Evolutionary conservation across 1,140 invertebrate species (phyloP).

Genomic region (Drosophila bocqueti): DNA sequence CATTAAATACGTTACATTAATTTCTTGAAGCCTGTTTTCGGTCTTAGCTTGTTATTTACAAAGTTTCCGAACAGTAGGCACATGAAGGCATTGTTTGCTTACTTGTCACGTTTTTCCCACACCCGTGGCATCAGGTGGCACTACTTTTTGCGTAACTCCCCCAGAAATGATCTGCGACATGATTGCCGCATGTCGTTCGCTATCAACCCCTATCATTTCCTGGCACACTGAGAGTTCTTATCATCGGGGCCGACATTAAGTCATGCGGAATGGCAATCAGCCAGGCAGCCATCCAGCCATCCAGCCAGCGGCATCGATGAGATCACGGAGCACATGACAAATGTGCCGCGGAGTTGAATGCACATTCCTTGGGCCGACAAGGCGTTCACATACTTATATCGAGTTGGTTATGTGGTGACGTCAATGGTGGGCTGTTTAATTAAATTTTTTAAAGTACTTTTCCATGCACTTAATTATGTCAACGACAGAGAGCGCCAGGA

Average conservation of each 20-base stretch:
- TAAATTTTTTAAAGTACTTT: conserved; percentile 76
- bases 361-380: conserved; percentile 27
- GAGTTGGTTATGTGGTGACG: conserved; percentile 52
- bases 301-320: conserved; percentile 29
- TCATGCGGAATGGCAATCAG: conserved; percentile 46
- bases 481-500: conserved; percentile 31
- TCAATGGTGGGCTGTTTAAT: conserved; percentile 65
- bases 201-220: conserved; percentile 30
- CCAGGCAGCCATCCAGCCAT: not conserved
- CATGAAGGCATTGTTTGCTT: conserved; percentile 5
- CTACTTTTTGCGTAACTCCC: conserved; percentile 12
- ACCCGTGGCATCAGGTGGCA: not conserved
- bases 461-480: conserved; percentile 78
- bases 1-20: not conserved
- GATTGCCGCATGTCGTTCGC: conserved; percentile 39
- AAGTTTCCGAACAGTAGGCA: conserved; percentile 8
- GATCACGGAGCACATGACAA: conserved; percentile 45
- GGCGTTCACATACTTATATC: conserved; percentile 19
- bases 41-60: not conserved
- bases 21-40: not conserved
- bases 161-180: conserved; percentile 32
- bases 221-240: conserved; percentile 17
- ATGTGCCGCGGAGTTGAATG: conserved; percentile 16
- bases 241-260: conserved; percentile 32
- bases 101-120: conserved; percentile 12